A percentile compares a stretch with the other conserved stretches of the same genome.
These are phyloP conservation scores for Panurus biarmicus DNA, from an alignment of 2,113 vertebrate species.

Conservation along the genomic window DNA sequence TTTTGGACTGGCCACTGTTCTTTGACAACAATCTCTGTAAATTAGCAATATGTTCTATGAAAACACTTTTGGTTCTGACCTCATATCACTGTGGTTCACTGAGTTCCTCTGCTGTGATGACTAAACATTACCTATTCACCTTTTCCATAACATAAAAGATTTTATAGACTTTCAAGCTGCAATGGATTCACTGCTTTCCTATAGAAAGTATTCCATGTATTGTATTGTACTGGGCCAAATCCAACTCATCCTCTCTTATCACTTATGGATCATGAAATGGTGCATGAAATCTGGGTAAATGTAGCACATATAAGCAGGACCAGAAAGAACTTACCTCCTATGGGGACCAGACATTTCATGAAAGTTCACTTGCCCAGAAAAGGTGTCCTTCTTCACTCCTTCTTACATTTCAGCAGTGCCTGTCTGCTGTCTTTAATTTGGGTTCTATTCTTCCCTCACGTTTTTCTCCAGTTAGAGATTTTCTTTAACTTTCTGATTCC, in stretches of 20 bases:
- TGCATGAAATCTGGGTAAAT: background rate
- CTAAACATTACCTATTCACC: background rate
- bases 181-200: background rate
- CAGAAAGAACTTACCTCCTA: background rate
- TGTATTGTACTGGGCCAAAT: background rate
- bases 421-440: background rate
- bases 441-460: accelerated
- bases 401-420: background rate
- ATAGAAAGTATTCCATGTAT: background rate
- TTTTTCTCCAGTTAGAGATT: background rate
- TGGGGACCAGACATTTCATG: background rate
- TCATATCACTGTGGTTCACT: background rate
- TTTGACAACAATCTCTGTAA: background rate
- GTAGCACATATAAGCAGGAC: background rate
- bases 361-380: background rate
- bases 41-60: background rate
- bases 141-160: background rate
- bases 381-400: background rate
- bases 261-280: background rate
- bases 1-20: background rate
- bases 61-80: background rate
- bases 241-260: background rate
- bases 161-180: background rate
- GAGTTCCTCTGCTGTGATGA: background rate
- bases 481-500: background rate